Percentiles rank a stretch among this genome's conserved stretches.
phyloP scores from a whole-genome alignment of 2,113 vertebrate genomes.

The Rhynchopsitta pachyrhyncha region DNA sequence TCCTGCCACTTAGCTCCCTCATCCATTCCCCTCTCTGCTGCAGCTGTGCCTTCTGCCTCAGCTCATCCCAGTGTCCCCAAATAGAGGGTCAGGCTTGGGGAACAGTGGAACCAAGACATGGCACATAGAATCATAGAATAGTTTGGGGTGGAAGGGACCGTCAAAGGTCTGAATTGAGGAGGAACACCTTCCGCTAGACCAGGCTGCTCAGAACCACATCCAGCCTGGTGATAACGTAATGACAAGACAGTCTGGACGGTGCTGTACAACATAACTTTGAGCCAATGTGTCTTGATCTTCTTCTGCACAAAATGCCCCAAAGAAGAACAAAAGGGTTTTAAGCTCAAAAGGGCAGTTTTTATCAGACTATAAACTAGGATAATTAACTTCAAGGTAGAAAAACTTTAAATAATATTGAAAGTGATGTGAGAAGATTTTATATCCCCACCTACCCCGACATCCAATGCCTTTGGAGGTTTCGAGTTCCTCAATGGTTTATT shows the following conservation, averaged over 20 bases:
- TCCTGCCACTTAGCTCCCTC: not conserved
- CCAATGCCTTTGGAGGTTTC: not conserved
- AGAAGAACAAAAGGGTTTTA: not conserved
- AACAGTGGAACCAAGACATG: not conserved
- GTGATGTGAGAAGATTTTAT: not conserved
- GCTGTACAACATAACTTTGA: accelerated
- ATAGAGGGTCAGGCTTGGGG: accelerated
- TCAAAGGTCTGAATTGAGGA: not conserved
- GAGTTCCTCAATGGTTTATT: not conserved
- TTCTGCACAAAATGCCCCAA: not conserved
- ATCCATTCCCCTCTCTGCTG: not conserved
- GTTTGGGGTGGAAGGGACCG: not conserved
- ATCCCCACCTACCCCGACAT: not conserved
- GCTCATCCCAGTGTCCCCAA: not conserved
- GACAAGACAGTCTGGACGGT: not conserved
- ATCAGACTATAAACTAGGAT: not conserved
- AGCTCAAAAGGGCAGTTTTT: not conserved
- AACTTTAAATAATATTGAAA: not conserved
- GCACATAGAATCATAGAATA: not conserved
- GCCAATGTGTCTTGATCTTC: not conserved
- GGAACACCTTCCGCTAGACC: not conserved
- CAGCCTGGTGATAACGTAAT: not conserved
- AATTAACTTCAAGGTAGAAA: not conserved
- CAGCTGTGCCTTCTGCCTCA: not conserved
- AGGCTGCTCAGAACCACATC: not conserved